phyloP scores from a whole-genome alignment of 2,888 invertebrate genomes.

The Heliconius sara region DNA sequence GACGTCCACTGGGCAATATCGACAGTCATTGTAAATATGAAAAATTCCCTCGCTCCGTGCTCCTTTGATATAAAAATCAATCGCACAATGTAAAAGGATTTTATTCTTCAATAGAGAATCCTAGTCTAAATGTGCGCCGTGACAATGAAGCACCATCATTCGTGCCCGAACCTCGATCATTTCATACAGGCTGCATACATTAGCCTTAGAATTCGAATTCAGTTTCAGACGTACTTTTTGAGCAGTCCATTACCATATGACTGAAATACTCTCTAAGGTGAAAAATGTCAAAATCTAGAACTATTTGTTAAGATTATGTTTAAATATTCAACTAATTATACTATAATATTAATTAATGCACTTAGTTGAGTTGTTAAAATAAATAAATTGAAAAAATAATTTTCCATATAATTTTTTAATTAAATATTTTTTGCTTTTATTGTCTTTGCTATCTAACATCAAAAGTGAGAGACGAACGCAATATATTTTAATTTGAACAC shows the following conservation, averaged over 20 bases:
- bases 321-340: neutral
- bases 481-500: neutral
- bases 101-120: slow-evolving; percentile 34
- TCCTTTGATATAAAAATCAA: slow-evolving; percentile 38
- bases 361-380: too few species aligned
- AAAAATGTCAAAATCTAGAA: neutral
- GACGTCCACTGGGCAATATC: too few species aligned
- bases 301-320: too few species aligned
- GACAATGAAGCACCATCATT: slow-evolving; percentile 40
- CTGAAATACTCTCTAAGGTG: slow-evolving; percentile 4
- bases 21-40: neutral
- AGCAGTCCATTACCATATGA: slow-evolving; percentile 19
- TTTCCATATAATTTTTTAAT: too few species aligned
- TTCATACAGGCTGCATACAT: slow-evolving; percentile 27
- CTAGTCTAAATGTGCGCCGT: slow-evolving; percentile 34
- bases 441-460: too few species aligned
- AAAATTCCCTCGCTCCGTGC: neutral
- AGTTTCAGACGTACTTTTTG: slow-evolving; percentile 26
- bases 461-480: neutral
- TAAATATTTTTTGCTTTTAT: too few species aligned
- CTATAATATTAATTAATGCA: too few species aligned
- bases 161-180: slow-evolving; percentile 28
- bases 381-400: too few species aligned
- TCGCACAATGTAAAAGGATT: slow-evolving; percentile 32
- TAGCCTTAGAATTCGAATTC: slow-evolving; percentile 28